These are phyloP conservation scores for Anarsia innoxiella DNA, from an alignment of 2,888 invertebrate species.

Conservation along the genomic window DNA sequence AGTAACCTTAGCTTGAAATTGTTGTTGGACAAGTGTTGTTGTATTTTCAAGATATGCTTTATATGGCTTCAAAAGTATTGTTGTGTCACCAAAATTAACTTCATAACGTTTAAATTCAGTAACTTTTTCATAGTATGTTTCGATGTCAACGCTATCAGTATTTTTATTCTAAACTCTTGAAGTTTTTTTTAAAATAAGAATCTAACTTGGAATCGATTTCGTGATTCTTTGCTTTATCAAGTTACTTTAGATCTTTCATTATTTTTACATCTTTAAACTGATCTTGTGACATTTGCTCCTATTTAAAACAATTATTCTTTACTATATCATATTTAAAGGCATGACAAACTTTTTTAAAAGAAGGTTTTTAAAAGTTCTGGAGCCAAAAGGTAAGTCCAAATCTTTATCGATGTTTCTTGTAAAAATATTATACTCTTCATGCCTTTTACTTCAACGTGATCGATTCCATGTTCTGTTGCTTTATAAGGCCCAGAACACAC, in stretches of 20 bases:
- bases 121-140: too few relatives aligned
- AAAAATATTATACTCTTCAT: constrained; percentile 21
- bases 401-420: not conserved
- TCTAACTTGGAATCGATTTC: constrained; percentile 65
- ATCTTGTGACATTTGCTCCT: not conserved
- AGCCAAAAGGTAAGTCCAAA: constrained; percentile 51
- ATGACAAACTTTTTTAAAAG: too few relatives aligned
- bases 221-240: constrained; percentile 37
- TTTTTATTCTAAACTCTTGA: constrained; percentile 2
- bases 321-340: too few relatives aligned
- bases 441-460: constrained; percentile 41
- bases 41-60: constrained; percentile 21
- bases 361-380: constrained; percentile 22
- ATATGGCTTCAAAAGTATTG: constrained; percentile 17
- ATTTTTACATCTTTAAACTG: not conserved
- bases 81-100: not conserved
- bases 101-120: too few relatives aligned
- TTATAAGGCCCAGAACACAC: too few relatives aligned
- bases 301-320: too few relatives aligned
- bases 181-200: constrained; percentile 6
- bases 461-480: constrained; percentile 70
- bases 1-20: constrained; percentile 31
- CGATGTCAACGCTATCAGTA: not conserved
- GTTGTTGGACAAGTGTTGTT: constrained; percentile 11
- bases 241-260: constrained; percentile 18